Evolutionary conservation across 2,888 invertebrate genomes (phyloP).

Genomic region (Drosophila emarginata): DNA sequence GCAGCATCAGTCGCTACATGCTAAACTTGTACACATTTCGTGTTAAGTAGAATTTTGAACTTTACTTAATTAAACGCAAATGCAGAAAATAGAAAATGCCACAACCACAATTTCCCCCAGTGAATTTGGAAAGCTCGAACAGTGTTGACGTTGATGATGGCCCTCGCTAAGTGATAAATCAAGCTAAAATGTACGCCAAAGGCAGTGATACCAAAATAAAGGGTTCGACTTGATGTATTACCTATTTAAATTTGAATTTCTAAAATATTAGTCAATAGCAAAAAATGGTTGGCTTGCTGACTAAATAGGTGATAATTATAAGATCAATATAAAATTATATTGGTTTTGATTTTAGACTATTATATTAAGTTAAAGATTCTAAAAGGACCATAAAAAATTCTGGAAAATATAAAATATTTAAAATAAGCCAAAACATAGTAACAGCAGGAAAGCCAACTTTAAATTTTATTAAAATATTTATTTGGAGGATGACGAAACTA

Average conservation of each 20-base stretch:
- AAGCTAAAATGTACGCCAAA: neutral
- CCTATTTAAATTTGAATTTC: neutral
- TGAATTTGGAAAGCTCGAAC: conserved; percentile 13
- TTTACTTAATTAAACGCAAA: conserved; percentile 67
- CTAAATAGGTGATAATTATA: too few species aligned
- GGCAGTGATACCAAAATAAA: neutral
- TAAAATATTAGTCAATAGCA: too few species aligned
- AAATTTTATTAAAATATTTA: too few species aligned
- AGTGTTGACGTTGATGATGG: conserved; percentile 17
- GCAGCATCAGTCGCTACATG: conserved; percentile 21
- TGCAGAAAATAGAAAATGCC: conserved; percentile 54
- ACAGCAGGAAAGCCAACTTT: too few species aligned
- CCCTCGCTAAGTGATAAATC: neutral
- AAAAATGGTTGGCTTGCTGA: too few species aligned
- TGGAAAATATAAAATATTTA: too few species aligned
- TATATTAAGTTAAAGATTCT: too few species aligned
- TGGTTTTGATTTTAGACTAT: too few species aligned
- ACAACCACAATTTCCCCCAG: conserved; percentile 37
- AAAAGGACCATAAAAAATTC: too few species aligned
- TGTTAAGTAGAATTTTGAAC: conserved; percentile 62
- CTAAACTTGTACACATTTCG: conserved; percentile 31
- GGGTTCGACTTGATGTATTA: neutral
- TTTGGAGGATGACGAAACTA: too few species aligned
- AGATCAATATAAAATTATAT: too few species aligned
- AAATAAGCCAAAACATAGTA: too few species aligned